Evolutionary conservation across 2,797 vertebrate genomes (phyloP).

Genomic region (Octomys mimax): DNA sequence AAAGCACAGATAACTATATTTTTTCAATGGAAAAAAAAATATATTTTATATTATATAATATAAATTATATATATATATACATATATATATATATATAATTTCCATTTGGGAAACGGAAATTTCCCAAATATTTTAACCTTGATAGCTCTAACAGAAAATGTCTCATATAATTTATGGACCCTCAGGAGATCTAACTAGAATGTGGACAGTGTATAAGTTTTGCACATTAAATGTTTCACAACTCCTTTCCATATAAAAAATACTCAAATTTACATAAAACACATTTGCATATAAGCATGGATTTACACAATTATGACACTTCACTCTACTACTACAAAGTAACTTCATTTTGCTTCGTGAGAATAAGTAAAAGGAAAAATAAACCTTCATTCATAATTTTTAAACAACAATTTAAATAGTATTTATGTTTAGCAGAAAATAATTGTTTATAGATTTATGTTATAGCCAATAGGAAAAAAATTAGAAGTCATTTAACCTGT

Average conservation of each 20-base stretch:
- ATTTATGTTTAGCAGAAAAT: conserved; percentile 26
- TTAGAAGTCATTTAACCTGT: conserved; percentile 8
- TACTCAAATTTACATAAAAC: conserved; percentile 26
- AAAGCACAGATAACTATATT: neutral
- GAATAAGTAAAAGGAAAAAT: conserved; percentile 48
- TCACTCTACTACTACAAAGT: neutral
- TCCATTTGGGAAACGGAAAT: neutral
- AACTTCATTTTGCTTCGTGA: conserved; percentile 2
- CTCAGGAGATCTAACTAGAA: conserved; percentile 60
- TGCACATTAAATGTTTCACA: conserved; percentile 51
- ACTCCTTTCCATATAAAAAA: conserved; percentile 36
- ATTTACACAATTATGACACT: conserved; percentile 24
- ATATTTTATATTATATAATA: no score
- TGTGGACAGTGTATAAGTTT: neutral
- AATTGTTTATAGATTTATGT: neutral
- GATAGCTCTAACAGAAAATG: neutral
- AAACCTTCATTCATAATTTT: conserved; percentile 38
- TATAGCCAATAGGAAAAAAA: conserved; percentile 3
- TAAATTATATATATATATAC: no score
- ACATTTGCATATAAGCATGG: conserved; percentile 10
- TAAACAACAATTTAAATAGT: conserved; percentile 46
- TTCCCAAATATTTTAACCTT: conserved; percentile 41
- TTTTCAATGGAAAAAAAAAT: neutral
- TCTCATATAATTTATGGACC: neutral
- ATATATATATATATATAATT: no score